Evolutionary conservation across 2,797 vertebrate species (phyloP).

Genomic region (Pantherophis alleghaniensis): DNA sequence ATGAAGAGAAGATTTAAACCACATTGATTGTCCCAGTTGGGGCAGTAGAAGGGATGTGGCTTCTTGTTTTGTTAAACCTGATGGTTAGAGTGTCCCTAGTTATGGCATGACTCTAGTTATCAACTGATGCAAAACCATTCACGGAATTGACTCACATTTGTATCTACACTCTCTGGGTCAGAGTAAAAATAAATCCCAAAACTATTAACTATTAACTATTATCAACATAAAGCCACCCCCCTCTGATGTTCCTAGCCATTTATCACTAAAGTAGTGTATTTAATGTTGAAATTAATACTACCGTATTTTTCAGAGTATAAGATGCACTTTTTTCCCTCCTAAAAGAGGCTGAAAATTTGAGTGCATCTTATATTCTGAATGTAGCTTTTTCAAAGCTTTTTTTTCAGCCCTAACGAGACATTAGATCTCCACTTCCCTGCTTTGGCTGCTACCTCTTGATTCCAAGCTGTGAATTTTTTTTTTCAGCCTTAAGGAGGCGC

Average conservation of each 20-base stretch:
- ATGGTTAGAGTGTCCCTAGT: background rate
- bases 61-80: background rate
- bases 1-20: conserved; percentile 24
- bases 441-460: too few species aligned
- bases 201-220: background rate
- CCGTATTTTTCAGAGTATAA: too few species aligned
- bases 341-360: too few species aligned
- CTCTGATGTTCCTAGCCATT: background rate
- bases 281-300: background rate
- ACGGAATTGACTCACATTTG: background rate
- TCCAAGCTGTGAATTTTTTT: too few species aligned
- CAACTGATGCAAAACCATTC: background rate
- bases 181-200: background rate
- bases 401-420: too few species aligned
- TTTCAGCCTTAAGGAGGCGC: too few species aligned
- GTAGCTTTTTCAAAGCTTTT: too few species aligned
- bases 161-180: background rate
- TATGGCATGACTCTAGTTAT: background rate
- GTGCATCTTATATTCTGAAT: too few species aligned
- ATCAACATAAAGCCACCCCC: background rate
- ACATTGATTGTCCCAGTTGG: conserved; percentile 32
- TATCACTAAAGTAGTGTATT: background rate
- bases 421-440: too few species aligned
- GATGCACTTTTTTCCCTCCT: too few species aligned
- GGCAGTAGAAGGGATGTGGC: conserved; percentile 6